Base-by-base conservation (phyloP, 2,113 vertebrate species). In the Butorides virescens region DNA sequence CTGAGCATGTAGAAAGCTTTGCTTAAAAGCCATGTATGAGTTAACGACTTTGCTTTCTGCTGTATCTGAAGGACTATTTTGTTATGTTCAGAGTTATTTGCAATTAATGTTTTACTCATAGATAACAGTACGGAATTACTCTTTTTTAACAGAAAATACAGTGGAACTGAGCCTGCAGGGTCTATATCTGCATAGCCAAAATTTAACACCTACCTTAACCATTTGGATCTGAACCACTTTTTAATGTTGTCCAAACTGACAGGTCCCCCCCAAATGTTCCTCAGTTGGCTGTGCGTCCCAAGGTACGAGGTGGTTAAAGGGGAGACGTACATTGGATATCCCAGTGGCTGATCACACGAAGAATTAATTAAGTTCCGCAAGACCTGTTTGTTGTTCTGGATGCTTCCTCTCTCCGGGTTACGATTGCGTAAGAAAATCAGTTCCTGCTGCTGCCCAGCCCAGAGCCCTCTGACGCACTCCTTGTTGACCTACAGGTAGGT, bases 251-350 rank as follows among this genome's bases (percentile, higher is more conserved):
- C 98, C 98, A 99, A 93, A 80, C 99, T 99, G 90, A 99, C n/a
- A 15, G 99, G 98, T 47, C 99, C 99, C 13, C 99, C 98, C 98
- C 99, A 99, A 32, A 99, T 97, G 66, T 98, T 98, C 91, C 98
- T 98, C 59, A 99, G 98, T 73, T 99, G 99, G 22, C 94, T 97
- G 97, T 99, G 99, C 13, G 99, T 99, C 66, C 99, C 99, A 18
- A 99, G 98, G 72, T 99, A 99, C 6, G 99, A 99, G 5, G 99
- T 99, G 55, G 99, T 99, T 80, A 99, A 97, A 2, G 99, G 99
- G 15, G 99, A 99, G 90, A 99, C 99, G 1, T 99, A 99, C 99
- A 99, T 99, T 93, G 99, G 99, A 96, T 99, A 99, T 26, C 99
- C 99, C 94, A 99, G 98, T 1, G 99, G 99, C 98, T 99, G 99